phyloP scores from a whole-genome alignment of 2,888 invertebrate genomes.

The Drosophila aldrichi region DNA sequence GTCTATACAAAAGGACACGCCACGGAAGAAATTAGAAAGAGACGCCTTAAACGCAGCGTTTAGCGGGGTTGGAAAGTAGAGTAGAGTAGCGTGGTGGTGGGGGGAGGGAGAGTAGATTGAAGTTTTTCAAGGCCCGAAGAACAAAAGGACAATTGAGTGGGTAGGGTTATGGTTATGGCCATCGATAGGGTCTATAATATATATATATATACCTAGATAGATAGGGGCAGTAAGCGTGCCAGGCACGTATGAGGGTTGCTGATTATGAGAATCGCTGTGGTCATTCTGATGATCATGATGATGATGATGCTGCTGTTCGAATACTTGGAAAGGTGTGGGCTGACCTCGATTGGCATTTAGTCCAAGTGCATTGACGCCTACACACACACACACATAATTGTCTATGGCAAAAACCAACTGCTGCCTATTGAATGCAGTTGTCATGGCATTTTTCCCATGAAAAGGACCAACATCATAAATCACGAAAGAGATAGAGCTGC shows the following conservation, averaged over 20 bases:
- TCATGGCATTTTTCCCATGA: slow-evolving; percentile 47
- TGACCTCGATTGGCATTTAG: slow-evolving; percentile 60
- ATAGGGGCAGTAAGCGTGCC: slow-evolving; percentile 70
- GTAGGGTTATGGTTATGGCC: slow-evolving; percentile 47
- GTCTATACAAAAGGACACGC: slow-evolving; percentile 58
- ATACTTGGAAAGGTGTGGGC: slow-evolving; percentile 57
- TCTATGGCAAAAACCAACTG: slow-evolving; percentile 23
- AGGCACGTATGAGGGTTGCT: slow-evolving; percentile 59
- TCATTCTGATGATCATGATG: slow-evolving; percentile 6
- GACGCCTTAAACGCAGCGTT: slow-evolving; percentile 72
- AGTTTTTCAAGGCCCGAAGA: slow-evolving; percentile 12
- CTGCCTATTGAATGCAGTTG: slow-evolving; percentile 54
- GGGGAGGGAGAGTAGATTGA: neutral
- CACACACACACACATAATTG: slow-evolving; percentile 64
- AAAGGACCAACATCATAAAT: slow-evolving; percentile 68
- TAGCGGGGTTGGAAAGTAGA: slow-evolving; percentile 48
- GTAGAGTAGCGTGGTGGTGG: neutral
- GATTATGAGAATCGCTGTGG: slow-evolving; percentile 36
- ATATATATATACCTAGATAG: neutral
- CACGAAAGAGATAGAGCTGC: slow-evolving; percentile 42
- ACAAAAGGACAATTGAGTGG: slow-evolving; percentile 33
- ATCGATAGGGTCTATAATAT: slow-evolving; percentile 15
- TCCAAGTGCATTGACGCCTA: slow-evolving; percentile 68
- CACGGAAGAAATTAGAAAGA: slow-evolving; percentile 67
- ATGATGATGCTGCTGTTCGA: slow-evolving; percentile 31